Evolutionary conservation across 2,797 vertebrate genomes (phyloP).

Genomic region (Mareca strepera): DNA sequence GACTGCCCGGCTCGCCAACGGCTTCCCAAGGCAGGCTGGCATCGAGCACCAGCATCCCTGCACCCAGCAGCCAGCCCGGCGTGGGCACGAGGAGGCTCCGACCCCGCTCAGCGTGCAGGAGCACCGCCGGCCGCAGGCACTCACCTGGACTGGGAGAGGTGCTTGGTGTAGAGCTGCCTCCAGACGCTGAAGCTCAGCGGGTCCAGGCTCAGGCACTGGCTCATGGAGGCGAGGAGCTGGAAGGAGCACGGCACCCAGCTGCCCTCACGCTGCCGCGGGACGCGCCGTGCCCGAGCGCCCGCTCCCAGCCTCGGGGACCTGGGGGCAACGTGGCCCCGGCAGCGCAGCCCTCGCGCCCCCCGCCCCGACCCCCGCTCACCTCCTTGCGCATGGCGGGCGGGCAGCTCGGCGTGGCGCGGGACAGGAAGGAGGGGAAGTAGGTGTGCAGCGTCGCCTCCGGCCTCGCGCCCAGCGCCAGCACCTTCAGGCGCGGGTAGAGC

Average conservation of each 20-base stretch:
- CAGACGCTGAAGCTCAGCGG: slow-evolving; percentile 90
- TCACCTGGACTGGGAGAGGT: slow-evolving; percentile 92
- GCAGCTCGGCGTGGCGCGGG: slow-evolving; percentile 88
- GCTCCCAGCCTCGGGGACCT: too few species aligned
- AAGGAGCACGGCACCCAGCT: neutral
- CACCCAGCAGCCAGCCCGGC: neutral
- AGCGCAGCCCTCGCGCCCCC: too few species aligned
- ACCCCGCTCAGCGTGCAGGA: neutral
- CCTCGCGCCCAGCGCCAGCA: slow-evolving; percentile 90
- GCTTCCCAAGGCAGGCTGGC: too few species aligned
- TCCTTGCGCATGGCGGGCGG: slow-evolving; percentile 90
- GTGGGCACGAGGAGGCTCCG: neutral
- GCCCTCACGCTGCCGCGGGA: neutral
- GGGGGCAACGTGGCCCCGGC: too few species aligned
- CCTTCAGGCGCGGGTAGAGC: slow-evolving; percentile 92
- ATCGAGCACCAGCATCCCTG: neutral
- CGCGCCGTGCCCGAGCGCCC: neutral
- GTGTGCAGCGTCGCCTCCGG: slow-evolving; percentile 88
- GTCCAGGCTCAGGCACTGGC: slow-evolving; percentile 89
- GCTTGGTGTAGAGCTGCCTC: slow-evolving; percentile 95
- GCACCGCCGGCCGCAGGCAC: neutral
- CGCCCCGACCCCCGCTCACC: slow-evolving; percentile 72
- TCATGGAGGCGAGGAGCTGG: slow-evolving; percentile 91
- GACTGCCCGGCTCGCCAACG: neutral
- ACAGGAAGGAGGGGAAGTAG: slow-evolving; percentile 96